Evolutionary conservation across 2,797 vertebrate genomes (phyloP).

Genomic region (Erethizon dorsatum): DNA sequence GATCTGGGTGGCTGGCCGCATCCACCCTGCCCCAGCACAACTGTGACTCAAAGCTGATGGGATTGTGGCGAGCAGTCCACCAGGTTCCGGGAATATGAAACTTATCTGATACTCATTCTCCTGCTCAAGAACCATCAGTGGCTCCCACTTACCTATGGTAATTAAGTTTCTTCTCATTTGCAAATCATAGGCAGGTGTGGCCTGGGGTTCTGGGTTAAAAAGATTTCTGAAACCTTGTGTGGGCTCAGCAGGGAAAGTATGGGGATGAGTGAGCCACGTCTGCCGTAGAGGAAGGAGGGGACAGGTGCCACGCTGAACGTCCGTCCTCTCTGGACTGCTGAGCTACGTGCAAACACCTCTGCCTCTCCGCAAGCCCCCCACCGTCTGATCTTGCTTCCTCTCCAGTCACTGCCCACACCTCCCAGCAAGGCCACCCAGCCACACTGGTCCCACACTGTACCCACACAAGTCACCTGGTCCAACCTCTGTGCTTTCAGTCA

Average conservation of each 20-base stretch:
- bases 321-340: background rate
- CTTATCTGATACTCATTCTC: background rate
- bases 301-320: background rate
- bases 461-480: background rate
- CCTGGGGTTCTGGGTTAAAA: background rate
- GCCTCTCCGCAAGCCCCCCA: background rate
- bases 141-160: background rate
- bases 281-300: background rate
- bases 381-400: background rate
- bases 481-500: background rate
- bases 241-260: background rate
- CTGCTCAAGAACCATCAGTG: background rate
- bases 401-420: background rate
- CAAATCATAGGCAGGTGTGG: background rate
- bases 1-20: constrained; percentile 30
- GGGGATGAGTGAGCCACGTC: background rate
- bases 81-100: background rate
- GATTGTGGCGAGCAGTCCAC: background rate
- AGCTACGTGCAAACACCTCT: background rate
- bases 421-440: background rate
- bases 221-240: background rate
- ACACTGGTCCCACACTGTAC: background rate
- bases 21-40: background rate
- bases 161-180: background rate
- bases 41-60: background rate